These are phyloP conservation scores for Sebastolobus alascanus DNA, from an alignment of 2,797 vertebrate genomes.

Conservation along the genomic window DNA sequence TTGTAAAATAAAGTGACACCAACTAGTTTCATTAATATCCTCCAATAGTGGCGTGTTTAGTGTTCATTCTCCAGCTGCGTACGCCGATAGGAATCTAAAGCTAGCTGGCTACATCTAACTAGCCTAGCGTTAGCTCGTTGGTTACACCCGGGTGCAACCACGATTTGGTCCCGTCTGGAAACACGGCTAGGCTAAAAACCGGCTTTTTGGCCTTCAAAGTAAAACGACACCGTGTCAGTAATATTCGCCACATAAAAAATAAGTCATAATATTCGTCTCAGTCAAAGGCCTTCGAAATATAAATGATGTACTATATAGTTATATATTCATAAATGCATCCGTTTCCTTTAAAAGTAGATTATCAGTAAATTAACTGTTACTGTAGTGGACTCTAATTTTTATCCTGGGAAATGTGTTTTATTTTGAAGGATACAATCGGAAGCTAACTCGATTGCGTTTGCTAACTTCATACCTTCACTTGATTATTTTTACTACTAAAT, in stretches of 20 bases:
- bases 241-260: neutral
- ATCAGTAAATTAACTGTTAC: neutral
- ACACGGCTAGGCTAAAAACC: conserved; percentile 26
- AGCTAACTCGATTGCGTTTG: neutral
- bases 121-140: conserved; percentile 76
- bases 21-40: conserved; percentile 4
- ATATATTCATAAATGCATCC: neutral
- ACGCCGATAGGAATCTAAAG: conserved; percentile 51
- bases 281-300: neutral
- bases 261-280: neutral
- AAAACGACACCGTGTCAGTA: neutral
- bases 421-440: conserved; percentile 3
- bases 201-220: neutral
- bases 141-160: conserved; percentile 79
- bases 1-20: neutral
- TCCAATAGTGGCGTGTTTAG: neutral
- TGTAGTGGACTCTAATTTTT: neutral
- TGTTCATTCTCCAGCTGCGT: conserved; percentile 48
- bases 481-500: neutral
- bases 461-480: neutral
- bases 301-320: neutral
- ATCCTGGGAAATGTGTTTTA: neutral
- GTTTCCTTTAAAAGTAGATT: neutral
- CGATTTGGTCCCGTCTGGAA: conserved; percentile 62
- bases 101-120: conserved; percentile 78